Evolutionary conservation across 1,140 invertebrate species (phyloP), one percentile per base, ranked within the genome.

Genomic region (Megalopta genalis): DNA sequence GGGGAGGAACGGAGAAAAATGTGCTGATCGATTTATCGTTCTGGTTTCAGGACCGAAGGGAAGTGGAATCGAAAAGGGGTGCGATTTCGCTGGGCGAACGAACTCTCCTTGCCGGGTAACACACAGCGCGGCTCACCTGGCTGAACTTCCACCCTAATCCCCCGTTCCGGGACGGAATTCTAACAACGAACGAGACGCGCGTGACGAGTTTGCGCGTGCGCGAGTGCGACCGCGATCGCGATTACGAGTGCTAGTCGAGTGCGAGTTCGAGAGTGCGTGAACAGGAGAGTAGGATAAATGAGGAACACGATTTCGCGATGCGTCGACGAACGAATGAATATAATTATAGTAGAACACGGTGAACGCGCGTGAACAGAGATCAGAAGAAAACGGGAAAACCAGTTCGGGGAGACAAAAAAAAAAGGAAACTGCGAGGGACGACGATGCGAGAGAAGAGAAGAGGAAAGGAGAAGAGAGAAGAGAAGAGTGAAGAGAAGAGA

Each of bases 11-110:
- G 39, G 21, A 37, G 52, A 12, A 37, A 1, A 8, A 4, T 18
- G 12, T 0, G 2, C 70, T 74, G 18, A 74, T 62, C 59, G 37
- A 57, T 62, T 70, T 57, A 64, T 54, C 67, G 37, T 72, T 57
- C 8, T 57, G 54, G 5, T 57, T 57, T 6, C 81, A 86, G 77
- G 73, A 77, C 39, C 75, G 59, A 66, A 74, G 60, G 80, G 80
- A 85, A 83, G 86, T 75, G 81, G 80, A 82, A 87, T 88, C 88
- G 85, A 85, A 83, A n/a, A 32, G 66, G 73, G 76, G 75, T 86
- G 81, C 69, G 78, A 85, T 85, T 80, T 62, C 72, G 81, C 77
- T 25, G 54, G 59, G 69, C 59, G 66, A 82, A 85, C 70, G 25
- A 73, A 81, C 59, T 66, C 52, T 70, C 74, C 46, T 57, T 57